Evolutionary conservation across 2,888 invertebrate species (phyloP), one percentile per base, ranked within the genome.

Genomic region (Proisotoma minuta): DNA sequence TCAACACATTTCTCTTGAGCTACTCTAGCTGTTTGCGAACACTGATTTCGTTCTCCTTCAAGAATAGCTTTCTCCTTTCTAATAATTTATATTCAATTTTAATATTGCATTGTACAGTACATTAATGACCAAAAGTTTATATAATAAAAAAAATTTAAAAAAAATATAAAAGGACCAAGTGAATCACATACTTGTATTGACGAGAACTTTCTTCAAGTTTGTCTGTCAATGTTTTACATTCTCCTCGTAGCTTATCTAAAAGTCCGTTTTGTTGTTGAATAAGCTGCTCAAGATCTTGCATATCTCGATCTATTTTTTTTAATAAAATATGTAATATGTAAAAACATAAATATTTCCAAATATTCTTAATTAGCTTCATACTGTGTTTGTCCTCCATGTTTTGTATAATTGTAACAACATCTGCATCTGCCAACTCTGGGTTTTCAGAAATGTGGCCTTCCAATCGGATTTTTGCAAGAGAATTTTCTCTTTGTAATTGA

Each of bases 191-290:
- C 91, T 91, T 90, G 87, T 91, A 89, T 82, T 87, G 87, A 81
- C 85, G 83, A 80, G 86, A 87, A 79, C 89, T 86, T 81, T 89
- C 89, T 84, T 91, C 91, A 83, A 91, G 85, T 84, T 88, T 90
- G 82, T 87, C 84, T 78, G 91, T 91, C 81, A 91, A 85, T 81
- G 84, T 84, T 83, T 88, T 90, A 84, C 91, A 91, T 83, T 91
- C 90, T 78, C 84, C 84, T 78, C 89, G 89, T 81, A 91, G 85
- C 85, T 88, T 90, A 84, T 89, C 89, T 87, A 91, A 88, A 85
- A 90, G 88, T 85, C 87, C 87, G 85, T 88, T 89, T 86, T 91
- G 91, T 82, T 87, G 88, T 82, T 87, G 87, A 82, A 91, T 86
- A 87, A 89, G 87, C 80, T 86, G 85, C 84, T 91, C 91, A 82